phyloP scores from a whole-genome alignment of 2,888 invertebrate species.

The Microctonus hyperodae region DNA sequence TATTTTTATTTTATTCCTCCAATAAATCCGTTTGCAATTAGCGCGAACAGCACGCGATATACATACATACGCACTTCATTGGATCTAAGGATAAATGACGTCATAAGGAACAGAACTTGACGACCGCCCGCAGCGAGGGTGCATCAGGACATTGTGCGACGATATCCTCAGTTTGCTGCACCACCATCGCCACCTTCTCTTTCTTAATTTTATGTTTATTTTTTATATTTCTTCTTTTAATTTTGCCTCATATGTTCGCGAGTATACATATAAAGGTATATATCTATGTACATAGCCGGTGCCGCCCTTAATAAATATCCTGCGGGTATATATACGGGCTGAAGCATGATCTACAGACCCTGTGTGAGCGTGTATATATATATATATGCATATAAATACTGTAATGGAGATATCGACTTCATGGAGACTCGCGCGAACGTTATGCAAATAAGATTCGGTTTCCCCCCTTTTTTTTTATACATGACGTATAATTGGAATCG shows the following conservation, averaged over 20 bases:
- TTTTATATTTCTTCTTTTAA: not conserved
- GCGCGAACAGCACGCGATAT: slow-evolving; percentile 55
- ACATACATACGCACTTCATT: slow-evolving; percentile 35
- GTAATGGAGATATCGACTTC: slow-evolving; percentile 56
- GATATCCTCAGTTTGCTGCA: slow-evolving; percentile 9
- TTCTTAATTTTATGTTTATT: slow-evolving; percentile 1
- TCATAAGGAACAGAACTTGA: slow-evolving; percentile 54
- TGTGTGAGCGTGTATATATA: slow-evolving; percentile 37
- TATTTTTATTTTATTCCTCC: slow-evolving; percentile 39
- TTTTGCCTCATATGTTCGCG: slow-evolving; percentile 1
- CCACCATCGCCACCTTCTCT: too few species aligned
- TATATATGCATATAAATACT: too few species aligned
- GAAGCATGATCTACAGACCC: slow-evolving; percentile 49
- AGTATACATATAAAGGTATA: not conserved
- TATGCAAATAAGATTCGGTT: slow-evolving; percentile 59
- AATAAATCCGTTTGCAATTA: slow-evolving; percentile 63
- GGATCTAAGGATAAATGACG: slow-evolving; percentile 56
- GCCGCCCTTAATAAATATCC: slow-evolving; percentile 52
- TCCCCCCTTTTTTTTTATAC: slow-evolving; percentile 38
- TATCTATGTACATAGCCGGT: not conserved
- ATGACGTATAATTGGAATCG: slow-evolving; percentile 53
- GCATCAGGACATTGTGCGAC: slow-evolving; percentile 25
- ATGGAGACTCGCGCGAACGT: slow-evolving; percentile 41
- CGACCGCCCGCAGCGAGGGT: slow-evolving; percentile 41
- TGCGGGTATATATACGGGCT: slow-evolving; percentile 39